Evolutionary conservation across 2,113 vertebrate genomes (phyloP).

Genomic region (Dicrurus megarhynchus): DNA sequence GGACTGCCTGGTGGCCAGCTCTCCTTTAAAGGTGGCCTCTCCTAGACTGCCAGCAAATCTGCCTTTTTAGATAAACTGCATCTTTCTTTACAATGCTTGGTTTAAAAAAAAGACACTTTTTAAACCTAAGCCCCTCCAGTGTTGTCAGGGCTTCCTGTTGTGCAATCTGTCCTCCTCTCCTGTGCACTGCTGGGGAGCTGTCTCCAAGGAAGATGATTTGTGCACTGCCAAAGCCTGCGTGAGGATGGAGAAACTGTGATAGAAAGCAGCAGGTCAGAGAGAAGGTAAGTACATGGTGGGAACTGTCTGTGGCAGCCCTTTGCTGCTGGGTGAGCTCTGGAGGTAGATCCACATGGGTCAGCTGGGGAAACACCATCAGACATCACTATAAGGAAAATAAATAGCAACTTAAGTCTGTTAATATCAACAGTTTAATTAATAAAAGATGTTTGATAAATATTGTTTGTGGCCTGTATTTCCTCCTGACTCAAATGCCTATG

Average conservation of each 20-base stretch:
- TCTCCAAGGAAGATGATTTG: background rate
- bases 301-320: background rate
- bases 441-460: background rate
- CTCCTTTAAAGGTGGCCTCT: background rate
- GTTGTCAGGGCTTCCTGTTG: background rate
- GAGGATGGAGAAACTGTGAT: background rate
- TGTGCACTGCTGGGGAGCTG: accelerated
- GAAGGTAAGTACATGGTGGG: background rate
- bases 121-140: background rate
- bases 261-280: background rate
- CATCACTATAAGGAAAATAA: background rate
- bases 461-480: background rate
- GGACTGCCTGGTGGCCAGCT: background rate
- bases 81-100: background rate
- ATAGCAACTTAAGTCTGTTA: background rate
- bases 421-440: background rate
- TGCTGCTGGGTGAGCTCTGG: background rate
- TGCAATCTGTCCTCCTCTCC: accelerated
- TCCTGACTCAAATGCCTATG: background rate
- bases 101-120: background rate
- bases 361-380: background rate
- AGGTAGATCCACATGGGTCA: background rate
- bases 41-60: background rate
- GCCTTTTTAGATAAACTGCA: background rate
- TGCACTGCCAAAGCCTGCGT: background rate